Percentiles rank a stretch among this genome's conserved stretches.
Evolutionary conservation across 1,140 invertebrate species (phyloP).

Genomic region (Drosophila bipectinata): DNA sequence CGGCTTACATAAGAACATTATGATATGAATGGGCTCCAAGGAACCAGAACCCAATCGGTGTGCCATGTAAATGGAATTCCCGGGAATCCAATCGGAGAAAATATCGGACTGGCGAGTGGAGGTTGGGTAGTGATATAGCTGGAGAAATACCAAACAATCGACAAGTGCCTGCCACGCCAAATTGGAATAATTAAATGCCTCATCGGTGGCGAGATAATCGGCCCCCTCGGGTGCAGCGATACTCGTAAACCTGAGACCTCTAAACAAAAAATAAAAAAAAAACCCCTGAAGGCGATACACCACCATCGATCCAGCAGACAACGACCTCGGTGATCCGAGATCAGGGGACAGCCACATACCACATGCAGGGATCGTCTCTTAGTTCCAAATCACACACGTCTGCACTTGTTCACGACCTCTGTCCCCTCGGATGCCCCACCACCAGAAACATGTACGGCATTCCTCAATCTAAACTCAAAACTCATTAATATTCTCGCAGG

Average conservation of each 20-base stretch:
- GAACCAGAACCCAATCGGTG: conserved; percentile 8
- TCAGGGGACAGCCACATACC: conserved; percentile 27
- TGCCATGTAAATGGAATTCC: conserved; percentile 41
- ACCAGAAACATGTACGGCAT: conserved; percentile 40
- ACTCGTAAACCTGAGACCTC: conserved; percentile 36
- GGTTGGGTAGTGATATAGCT: neutral
- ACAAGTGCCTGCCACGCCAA: conserved; percentile 70
- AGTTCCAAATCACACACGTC: conserved; percentile 32
- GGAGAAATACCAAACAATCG: conserved; percentile 51
- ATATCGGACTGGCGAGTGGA: neutral
- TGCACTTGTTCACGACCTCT: conserved; percentile 55
- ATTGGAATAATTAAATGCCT: conserved; percentile 74
- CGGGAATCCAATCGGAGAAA: conserved; percentile 7
- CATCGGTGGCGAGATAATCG: conserved; percentile 46
- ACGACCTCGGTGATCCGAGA: conserved; percentile 28
- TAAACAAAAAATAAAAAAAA: neutral
- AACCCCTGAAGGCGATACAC: conserved; percentile 7
- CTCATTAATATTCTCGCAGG: conserved; percentile 75
- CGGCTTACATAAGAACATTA: conserved; percentile 39
- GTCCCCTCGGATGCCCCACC: neutral
- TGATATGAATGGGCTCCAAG: conserved; percentile 35
- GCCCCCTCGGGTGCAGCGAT: conserved; percentile 34
- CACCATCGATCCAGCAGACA: conserved; percentile 8
- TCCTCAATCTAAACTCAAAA: conserved; percentile 70
- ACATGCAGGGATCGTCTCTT: conserved; percentile 33